Conservation (phyloP, 2,797 vertebrate species). For the Hydrophis major region DNA sequence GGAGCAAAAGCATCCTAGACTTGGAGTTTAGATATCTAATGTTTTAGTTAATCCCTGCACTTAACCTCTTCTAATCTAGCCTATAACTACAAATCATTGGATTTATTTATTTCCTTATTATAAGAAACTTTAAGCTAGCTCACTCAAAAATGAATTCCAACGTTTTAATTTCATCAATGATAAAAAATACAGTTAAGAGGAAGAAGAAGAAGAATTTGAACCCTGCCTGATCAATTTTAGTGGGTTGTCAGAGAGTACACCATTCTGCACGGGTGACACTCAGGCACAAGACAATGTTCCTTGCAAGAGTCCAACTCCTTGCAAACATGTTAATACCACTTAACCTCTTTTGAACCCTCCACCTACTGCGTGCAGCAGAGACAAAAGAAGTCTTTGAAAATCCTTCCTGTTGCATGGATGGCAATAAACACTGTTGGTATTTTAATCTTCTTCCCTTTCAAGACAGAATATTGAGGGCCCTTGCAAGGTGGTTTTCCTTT, state of each 20-base stretch:
- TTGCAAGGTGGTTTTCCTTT: constrained; percentile 65
- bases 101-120: neutral
- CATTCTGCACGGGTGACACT: neutral
- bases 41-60: neutral
- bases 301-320: constrained; percentile 67
- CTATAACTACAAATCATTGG: neutral
- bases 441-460: constrained; percentile 66
- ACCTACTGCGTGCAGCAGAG: constrained; percentile 71
- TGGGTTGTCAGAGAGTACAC: neutral
- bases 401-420: constrained; percentile 62
- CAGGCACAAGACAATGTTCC: neutral
- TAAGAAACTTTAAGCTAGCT: neutral
- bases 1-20: neutral
- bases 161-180: neutral
- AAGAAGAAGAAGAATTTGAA: constrained; percentile 5
- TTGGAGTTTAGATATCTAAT: neutral
- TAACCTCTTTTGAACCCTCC: constrained; percentile 74
- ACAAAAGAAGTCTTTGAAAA: constrained; percentile 64
- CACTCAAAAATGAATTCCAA: neutral
- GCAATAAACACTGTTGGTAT: constrained; percentile 71
- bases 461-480: constrained; percentile 61
- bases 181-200: neutral
- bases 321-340: constrained; percentile 74
- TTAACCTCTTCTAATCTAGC: neutral
- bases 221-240: neutral